A percentile compares a stretch with the other conserved stretches of the same genome.
phyloP scores from a whole-genome alignment of 2,113 vertebrate species.

The Grantiella picta region DNA sequence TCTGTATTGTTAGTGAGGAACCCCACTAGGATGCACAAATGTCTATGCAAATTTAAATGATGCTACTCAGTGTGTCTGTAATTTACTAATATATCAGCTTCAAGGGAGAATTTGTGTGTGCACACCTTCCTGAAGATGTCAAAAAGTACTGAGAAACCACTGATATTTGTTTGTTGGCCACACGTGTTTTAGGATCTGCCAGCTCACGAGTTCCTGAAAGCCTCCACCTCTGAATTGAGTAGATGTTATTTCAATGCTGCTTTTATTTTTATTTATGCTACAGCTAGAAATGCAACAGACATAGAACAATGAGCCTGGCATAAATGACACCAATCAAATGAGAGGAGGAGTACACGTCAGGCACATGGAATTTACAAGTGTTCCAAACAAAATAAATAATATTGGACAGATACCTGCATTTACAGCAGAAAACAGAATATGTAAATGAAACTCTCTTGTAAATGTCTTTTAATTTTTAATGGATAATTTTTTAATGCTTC shows the following conservation, averaged over 20 bases:
- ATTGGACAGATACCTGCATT: not conserved
- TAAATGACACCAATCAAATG: not conserved
- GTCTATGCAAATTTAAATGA: not conserved
- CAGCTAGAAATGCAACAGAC: not conserved
- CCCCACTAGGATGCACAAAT: not conserved
- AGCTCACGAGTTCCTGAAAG: not conserved
- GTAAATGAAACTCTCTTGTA: not conserved
- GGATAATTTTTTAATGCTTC: not conserved
- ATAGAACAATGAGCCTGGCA: not conserved
- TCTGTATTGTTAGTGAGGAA: not conserved
- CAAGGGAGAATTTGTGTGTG: not conserved
- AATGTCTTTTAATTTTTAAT: not conserved
- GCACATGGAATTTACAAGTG: not conserved
- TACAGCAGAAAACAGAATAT: not conserved
- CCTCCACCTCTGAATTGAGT: not conserved
- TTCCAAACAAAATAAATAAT: not conserved
- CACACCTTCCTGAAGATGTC: not conserved
- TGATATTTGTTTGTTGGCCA: not conserved
- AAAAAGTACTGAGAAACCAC: not conserved
- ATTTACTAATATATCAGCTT: not conserved
- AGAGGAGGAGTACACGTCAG: not conserved
- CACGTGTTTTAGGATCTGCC: not conserved
- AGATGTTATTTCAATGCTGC: not conserved
- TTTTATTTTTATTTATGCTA: not conserved
- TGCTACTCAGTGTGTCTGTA: fast-evolving